Evolutionary conservation across 2,888 invertebrate genomes (phyloP).

Genomic region (Leptopilina drosophilae): DNA sequence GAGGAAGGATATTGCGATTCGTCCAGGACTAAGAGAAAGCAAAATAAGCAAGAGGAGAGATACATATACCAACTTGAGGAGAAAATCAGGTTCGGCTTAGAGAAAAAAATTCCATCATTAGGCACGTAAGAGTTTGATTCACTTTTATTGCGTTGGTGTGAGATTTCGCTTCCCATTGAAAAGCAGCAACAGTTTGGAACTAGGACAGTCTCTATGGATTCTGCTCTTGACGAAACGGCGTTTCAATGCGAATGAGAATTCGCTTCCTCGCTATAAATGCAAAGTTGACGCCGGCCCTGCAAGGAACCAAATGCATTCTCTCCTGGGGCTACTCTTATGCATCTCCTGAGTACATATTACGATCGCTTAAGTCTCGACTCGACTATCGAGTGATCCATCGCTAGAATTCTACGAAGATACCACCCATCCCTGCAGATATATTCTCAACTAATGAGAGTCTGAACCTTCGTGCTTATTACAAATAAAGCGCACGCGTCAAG

Average conservation of each 20-base stretch:
- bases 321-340: slow-evolving; percentile 60
- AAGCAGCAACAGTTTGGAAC: no score
- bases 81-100: not conserved
- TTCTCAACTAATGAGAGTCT: slow-evolving; percentile 50
- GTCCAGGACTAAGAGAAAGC: slow-evolving; percentile 5
- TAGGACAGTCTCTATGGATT: no score
- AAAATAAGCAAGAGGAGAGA: not conserved
- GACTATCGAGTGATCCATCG: slow-evolving; percentile 74
- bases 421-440: slow-evolving; percentile 25
- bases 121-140: not conserved
- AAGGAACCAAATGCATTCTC: slow-evolving; percentile 51
- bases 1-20: slow-evolving; percentile 46
- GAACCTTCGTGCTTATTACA: slow-evolving; percentile 18
- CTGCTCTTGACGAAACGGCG: no score
- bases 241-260: no score
- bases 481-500: slow-evolving; percentile 30
- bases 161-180: no score
- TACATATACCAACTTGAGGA: not conserved
- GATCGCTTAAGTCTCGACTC: slow-evolving; percentile 75
- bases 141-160: no score
- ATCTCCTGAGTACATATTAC: slow-evolving; percentile 69
- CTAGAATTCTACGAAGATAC: slow-evolving; percentile 70
- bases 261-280: not conserved
- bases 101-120: not conserved
- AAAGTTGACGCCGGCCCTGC: slow-evolving; percentile 43